These are phyloP conservation scores for Bettongia penicillata DNA, from an alignment of 2,113 vertebrate genomes.

Conservation along the genomic window DNA sequence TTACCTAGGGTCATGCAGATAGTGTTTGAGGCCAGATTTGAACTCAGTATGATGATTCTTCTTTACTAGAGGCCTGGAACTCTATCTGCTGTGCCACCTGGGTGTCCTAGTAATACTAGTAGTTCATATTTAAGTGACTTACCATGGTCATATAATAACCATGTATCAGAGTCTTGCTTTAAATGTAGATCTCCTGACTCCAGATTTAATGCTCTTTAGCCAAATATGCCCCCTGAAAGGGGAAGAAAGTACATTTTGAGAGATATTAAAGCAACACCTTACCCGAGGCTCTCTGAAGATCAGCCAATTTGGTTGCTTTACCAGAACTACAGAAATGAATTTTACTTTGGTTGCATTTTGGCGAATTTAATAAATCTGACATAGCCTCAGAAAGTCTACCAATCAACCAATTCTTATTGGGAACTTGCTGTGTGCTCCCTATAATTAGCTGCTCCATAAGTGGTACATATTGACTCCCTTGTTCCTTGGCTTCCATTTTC, in stretches of 20 bases:
- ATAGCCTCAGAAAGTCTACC: neutral
- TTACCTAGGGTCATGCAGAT: neutral
- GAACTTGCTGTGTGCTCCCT: neutral
- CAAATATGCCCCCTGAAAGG: neutral
- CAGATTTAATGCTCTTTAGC: neutral
- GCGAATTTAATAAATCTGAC: neutral
- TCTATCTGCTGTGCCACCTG: neutral
- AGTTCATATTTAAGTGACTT: slow-evolving; percentile 2
- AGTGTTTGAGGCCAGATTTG: neutral
- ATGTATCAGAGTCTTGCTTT: neutral
- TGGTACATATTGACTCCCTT: neutral
- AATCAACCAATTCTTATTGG: neutral
- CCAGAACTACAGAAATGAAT: neutral
- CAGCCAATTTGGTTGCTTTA: neutral
- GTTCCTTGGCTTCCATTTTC: neutral
- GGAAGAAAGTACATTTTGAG: neutral
- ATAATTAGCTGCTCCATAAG: neutral
- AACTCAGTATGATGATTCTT: neutral
- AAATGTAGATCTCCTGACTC: neutral
- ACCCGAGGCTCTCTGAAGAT: neutral
- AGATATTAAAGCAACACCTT: neutral
- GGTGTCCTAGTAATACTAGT: too few relatives aligned
- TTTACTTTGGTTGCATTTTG: neutral
- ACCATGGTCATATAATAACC: neutral
- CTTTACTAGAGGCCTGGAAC: neutral